These are phyloP conservation scores for Nothobranchius furzeri DNA, from an alignment of 2,113 vertebrate genomes.

Conservation along the genomic window DNA sequence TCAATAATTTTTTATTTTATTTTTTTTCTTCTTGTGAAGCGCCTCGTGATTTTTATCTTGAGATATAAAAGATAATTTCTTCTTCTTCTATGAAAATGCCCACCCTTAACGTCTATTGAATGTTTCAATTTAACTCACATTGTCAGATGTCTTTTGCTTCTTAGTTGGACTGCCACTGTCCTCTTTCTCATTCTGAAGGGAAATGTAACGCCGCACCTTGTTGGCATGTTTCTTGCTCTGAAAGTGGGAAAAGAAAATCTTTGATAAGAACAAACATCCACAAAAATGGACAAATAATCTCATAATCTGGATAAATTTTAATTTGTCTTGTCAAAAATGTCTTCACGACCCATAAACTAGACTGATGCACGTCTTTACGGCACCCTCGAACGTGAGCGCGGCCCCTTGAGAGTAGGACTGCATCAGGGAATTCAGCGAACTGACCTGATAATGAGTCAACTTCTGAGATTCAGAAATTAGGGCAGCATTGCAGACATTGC, in stretches of 20 bases:
- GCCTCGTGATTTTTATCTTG: no score
- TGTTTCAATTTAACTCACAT: conserved; percentile 50
- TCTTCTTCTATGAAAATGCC: no score
- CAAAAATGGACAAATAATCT: neutral
- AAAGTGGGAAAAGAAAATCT: conserved; percentile 2
- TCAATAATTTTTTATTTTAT: no score
- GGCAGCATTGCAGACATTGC: conserved; percentile 94
- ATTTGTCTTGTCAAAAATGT: no score
- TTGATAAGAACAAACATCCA: neutral
- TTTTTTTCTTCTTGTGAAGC: no score
- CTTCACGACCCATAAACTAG: neutral
- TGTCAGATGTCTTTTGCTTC: conserved; percentile 65
- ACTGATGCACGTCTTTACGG: neutral
- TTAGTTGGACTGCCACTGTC: conserved; percentile 46
- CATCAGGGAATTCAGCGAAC: conserved; percentile 36
- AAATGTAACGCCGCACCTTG: conserved; percentile 91
- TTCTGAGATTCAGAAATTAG: conserved; percentile 97
- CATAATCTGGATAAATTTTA: no score
- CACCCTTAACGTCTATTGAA: no score
- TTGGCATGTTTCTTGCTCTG: conserved; percentile 98
- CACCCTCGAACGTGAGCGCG: neutral
- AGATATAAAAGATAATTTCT: no score
- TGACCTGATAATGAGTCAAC: conserved; percentile 96
- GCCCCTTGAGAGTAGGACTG: neutral
- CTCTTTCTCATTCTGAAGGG: conserved; percentile 84